Percentiles rank a stretch among this genome's conserved stretches.
Evolutionary conservation across 1,140 invertebrate genomes (phyloP).

Genomic region (Neomicropteryx cornuta): DNA sequence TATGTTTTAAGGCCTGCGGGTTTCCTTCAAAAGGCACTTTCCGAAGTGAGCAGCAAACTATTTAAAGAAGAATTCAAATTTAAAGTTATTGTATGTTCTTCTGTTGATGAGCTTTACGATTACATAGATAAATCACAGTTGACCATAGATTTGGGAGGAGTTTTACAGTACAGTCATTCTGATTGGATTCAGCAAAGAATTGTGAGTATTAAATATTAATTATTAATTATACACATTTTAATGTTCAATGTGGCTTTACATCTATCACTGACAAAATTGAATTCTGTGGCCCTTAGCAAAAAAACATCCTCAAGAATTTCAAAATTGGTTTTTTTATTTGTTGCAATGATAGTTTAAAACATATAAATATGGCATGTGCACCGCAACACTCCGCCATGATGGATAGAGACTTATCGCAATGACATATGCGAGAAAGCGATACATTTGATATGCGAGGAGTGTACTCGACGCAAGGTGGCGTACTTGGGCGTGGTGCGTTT

Average conservation of each 20-base stretch:
- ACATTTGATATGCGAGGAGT: too few species aligned
- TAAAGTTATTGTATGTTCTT: slow-evolving; percentile 71
- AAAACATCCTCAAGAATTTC: too few species aligned
- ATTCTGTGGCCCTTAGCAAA: background rate
- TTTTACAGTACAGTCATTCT: slow-evolving; percentile 80
- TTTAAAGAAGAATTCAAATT: slow-evolving; percentile 93
- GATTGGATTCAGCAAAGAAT: slow-evolving; percentile 96
- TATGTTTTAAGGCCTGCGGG: slow-evolving; percentile 86
- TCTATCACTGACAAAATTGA: slow-evolving; percentile 3
- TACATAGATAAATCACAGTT: slow-evolving; percentile 76
- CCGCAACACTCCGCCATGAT: too few species aligned
- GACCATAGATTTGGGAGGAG: slow-evolving; percentile 80
- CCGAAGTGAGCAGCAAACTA: slow-evolving; percentile 89
- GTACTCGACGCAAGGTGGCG: too few species aligned
- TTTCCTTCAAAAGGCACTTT: slow-evolving; percentile 91
- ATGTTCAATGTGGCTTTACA: slow-evolving; percentile 21
- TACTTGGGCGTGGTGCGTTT: too few species aligned
- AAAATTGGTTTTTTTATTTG: too few species aligned
- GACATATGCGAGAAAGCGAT: too few species aligned
- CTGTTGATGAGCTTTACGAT: slow-evolving; percentile 72
- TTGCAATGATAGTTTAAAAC: too few species aligned
- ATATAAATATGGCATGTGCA: too few species aligned
- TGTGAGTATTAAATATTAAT: slow-evolving; percentile 47
- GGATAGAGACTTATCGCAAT: too few species aligned
- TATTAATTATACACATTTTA: slow-evolving; percentile 4